These are phyloP conservation scores for Heliconius hermathena DNA, from an alignment of 1,140 invertebrate species.

Conservation along the genomic window DNA sequence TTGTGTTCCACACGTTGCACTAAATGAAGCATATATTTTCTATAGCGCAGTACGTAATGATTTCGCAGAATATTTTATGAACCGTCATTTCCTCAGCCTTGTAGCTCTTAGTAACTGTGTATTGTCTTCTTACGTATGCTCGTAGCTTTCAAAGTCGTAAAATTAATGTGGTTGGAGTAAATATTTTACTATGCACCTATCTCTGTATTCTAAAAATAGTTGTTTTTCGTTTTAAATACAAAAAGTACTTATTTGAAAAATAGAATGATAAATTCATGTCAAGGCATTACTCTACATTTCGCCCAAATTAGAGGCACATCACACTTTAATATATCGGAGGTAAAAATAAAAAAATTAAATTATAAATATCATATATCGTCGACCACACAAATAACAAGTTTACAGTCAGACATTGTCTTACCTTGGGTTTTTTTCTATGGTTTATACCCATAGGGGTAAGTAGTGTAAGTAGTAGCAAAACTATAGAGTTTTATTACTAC, in stretches of 20 bases:
- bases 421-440: not conserved
- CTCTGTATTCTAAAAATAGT: not conserved
- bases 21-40: slow-evolving; percentile 11
- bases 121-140: not conserved
- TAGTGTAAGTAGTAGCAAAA: no score
- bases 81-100: slow-evolving; percentile 12
- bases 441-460: not conserved
- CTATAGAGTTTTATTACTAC: not conserved
- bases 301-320: not conserved
- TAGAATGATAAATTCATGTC: no score
- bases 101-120: slow-evolving; percentile 4
- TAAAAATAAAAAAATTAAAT: not conserved
- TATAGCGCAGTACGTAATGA: slow-evolving; percentile 17
- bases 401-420: not conserved
- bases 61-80: slow-evolving; percentile 20
- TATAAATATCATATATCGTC: not conserved
- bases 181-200: not conserved
- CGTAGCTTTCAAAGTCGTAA: slow-evolving; percentile 2
- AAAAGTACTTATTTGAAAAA: no score
- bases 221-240: not conserved
- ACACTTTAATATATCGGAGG: not conserved
- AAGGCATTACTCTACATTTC: no score
- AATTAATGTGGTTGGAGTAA: not conserved
- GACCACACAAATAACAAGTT: not conserved
- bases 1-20: slow-evolving; percentile 11